Evolutionary conservation across 1,140 invertebrate genomes (phyloP), one percentile per base, ranked within the genome.

Genomic region (Diorhabda carinulata): DNA sequence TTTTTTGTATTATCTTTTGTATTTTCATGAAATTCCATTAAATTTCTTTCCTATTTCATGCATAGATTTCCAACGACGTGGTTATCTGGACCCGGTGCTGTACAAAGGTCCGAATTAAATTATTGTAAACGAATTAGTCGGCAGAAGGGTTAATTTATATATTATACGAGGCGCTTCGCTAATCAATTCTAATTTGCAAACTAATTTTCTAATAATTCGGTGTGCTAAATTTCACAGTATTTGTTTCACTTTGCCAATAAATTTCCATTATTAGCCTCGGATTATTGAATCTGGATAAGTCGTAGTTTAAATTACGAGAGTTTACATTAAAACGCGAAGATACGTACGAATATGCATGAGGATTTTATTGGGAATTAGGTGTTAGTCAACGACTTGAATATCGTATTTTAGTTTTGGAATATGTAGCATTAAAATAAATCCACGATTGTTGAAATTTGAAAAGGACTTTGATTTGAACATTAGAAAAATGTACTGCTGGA

Each of bases 81-180:
- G 25, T 25, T 25, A 25, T 25, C 25, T 25, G 25, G 25, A n/a
- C n/a, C 47, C 47, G n/a, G 4, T n/a, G n/a, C 47, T 52, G 47
- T 3, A 6, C 47, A 52, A 8, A 43, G 61, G 61, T 62, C 47
- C 47, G 43, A 62, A 62, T 68, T 68, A 43, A 61, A 68, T 68
- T 68, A 63, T 68, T 68, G 67, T 68, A 68, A 62, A 44, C 45
- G 43, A 57, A 57, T 68, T 68, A 68, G 47, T 61, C 47, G 61
- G 60, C 61, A 68, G 56, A 66, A 44, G 61, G 61, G 61, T 62
- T 62, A 47, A 62, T 62, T 25, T 25, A 52, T 52, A 52, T 52
- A 52, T 52, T 52, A 62, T 62, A 62, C 43, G 41, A 42, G 52
- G 64, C 64, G 47, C 47, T 4, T n/a, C 6, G 2, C 47, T 42